Conservation (phyloP, 2,113 vertebrate genomes). For the Spheniscus mendiculus region DNA sequence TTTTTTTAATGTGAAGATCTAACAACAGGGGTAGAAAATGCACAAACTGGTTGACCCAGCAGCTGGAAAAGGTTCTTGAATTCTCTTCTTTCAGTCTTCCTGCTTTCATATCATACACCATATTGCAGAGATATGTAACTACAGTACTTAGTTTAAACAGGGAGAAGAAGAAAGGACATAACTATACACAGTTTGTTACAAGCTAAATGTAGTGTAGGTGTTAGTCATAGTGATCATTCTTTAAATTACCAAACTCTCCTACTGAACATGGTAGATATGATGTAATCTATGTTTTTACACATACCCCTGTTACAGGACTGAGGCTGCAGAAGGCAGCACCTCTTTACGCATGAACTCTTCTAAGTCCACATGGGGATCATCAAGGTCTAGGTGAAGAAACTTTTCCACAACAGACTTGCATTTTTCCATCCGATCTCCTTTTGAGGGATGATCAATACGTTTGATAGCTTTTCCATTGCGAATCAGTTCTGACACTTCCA, state of each 20-base stretch:
- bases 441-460: constrained; percentile 46
- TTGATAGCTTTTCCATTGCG: constrained; percentile 83
- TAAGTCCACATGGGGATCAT: constrained; percentile 82
- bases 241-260: not conserved
- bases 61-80: not conserved
- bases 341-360: constrained; percentile 83
- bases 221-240: not conserved
- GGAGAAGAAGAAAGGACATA: not conserved
- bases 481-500: constrained; percentile 90
- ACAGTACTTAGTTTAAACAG: not conserved
- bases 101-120: not conserved
- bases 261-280: not conserved
- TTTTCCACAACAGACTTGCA: constrained; percentile 84
- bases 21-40: not conserved
- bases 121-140: not conserved
- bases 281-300: not conserved
- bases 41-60: not conserved
- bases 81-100: not conserved
- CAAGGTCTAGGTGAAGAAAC: constrained; percentile 89
- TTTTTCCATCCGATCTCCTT: constrained; percentile 72
- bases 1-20: not conserved
- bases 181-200: not conserved
- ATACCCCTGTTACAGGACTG: constrained; percentile 51
- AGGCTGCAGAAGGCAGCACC: constrained; percentile 79
- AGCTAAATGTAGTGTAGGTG: not conserved